Percentiles rank a stretch among this genome's conserved stretches.
phyloP scores from a whole-genome alignment of 2,797 vertebrate species.

The Anabas testudineus region DNA sequence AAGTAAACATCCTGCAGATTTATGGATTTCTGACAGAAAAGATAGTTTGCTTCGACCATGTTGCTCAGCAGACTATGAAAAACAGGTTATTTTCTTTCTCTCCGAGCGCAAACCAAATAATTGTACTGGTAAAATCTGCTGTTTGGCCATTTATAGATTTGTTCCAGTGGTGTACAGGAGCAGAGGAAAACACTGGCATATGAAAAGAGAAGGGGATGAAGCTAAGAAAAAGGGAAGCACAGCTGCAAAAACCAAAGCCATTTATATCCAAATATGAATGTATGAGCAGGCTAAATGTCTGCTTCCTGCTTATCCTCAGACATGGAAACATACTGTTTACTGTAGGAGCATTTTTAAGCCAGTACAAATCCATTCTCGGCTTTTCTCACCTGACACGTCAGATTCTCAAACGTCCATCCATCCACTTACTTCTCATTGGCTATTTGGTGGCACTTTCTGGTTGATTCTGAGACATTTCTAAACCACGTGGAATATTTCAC shows the following conservation, averaged over 20 bases:
- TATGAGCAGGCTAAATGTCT: neutral
- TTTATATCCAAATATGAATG: neutral
- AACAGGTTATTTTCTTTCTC: conserved; percentile 49
- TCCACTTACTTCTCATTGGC: too few species aligned
- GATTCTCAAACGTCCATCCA: too few species aligned
- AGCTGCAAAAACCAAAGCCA: neutral
- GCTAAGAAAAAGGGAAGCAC: neutral
- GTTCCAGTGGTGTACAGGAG: neutral
- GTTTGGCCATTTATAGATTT: conserved; percentile 46
- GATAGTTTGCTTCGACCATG: conserved; percentile 69
- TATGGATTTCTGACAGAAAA: conserved; percentile 74
- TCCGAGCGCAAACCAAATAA: conserved; percentile 48
- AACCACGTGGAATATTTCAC: neutral
- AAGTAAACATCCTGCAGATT: conserved; percentile 67
- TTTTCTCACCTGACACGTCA: too few species aligned
- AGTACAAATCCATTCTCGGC: too few species aligned
- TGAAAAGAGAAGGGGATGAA: neutral
- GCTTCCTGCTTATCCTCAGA: neutral
- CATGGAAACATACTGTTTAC: too few species aligned
- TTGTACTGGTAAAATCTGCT: conserved; percentile 41
- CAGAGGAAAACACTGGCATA: conserved; percentile 7
- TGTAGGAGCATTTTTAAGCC: neutral
- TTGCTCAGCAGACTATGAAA: conserved; percentile 66
- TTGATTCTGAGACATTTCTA: neutral
- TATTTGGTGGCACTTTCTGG: too few species aligned